A percentile compares a stretch with the other conserved stretches of the same genome.
phyloP scores from a whole-genome alignment of 37 sponge, comb jelly and placozoan species.

The Oopsacas minuta region DNA sequence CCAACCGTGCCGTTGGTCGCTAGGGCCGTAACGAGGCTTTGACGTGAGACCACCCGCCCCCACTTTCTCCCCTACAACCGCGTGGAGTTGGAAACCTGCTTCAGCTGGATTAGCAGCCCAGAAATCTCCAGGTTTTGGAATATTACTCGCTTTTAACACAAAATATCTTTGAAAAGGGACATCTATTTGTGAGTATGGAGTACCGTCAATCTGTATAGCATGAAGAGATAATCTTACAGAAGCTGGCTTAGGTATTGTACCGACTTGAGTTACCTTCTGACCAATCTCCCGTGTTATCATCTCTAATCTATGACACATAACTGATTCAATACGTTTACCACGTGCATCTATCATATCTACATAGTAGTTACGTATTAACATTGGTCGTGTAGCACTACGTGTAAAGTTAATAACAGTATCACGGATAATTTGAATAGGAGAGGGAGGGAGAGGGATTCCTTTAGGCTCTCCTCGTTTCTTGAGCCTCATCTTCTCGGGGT shows the following conservation, averaged over 20 bases:
- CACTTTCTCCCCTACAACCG: neutral
- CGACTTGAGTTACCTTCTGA: neutral
- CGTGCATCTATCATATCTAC: neutral
- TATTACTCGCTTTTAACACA: neutral
- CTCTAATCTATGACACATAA: neutral
- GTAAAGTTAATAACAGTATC: neutral
- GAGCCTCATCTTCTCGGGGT: neutral
- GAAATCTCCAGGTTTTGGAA: neutral
- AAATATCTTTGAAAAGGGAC: neutral
- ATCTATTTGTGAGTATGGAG: neutral
- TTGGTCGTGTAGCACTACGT: neutral
- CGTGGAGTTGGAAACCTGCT: neutral
- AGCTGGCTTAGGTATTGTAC: neutral
- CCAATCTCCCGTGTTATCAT: neutral
- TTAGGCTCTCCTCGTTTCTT: neutral
- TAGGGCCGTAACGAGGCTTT: neutral
- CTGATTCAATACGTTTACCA: neutral
- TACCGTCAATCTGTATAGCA: neutral
- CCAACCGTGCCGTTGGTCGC: conserved; percentile 7
- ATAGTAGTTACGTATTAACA: neutral
- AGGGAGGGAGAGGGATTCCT: neutral
- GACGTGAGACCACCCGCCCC: neutral
- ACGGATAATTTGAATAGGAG: neutral
- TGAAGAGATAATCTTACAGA: neutral
- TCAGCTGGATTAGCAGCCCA: neutral